Conservation (phyloP, 2,113 vertebrate species). For the Sorex araneus region DNA sequence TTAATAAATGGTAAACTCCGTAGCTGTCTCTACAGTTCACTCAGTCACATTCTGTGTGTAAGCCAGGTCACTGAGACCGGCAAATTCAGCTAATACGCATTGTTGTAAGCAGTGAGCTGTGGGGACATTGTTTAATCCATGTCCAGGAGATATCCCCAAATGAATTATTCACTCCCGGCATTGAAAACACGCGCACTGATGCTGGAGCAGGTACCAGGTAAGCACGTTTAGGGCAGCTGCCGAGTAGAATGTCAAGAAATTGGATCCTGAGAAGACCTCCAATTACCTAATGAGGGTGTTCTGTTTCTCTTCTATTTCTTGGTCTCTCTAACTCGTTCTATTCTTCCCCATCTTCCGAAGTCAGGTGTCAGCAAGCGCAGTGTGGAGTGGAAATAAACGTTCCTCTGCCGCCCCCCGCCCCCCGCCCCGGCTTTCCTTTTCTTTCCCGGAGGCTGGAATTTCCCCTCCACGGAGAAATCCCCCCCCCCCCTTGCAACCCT, state of each 20-base stretch:
- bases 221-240: slow-evolving; percentile 70
- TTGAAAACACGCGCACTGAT: slow-evolving; percentile 69
- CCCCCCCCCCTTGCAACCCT: background rate
- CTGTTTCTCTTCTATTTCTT: slow-evolving; percentile 70
- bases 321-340: slow-evolving; percentile 56
- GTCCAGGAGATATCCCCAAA: slow-evolving; percentile 77
- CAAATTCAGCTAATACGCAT: slow-evolving; percentile 7
- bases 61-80: slow-evolving; percentile 6
- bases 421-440: background rate
- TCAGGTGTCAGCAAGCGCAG: background rate
- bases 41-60: slow-evolving; percentile 2
- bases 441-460: background rate
- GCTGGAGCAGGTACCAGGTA: slow-evolving; percentile 76
- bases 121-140: slow-evolving; percentile 69
- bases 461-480: slow-evolving; percentile 57
- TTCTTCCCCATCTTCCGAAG: background rate
- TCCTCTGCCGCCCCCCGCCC: background rate
- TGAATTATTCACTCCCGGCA: slow-evolving; percentile 80
- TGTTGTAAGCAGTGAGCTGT: background rate
- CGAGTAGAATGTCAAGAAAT: slow-evolving; percentile 82
- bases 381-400: slow-evolving; percentile 50
- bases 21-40: slow-evolving; percentile 9
- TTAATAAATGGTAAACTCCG: slow-evolving; percentile 1
- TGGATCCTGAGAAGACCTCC: slow-evolving; percentile 80
- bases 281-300: slow-evolving; percentile 79